Evolutionary conservation across 2,888 invertebrate species (phyloP).

Genomic region (Acanthosepion pharaonis): DNA sequence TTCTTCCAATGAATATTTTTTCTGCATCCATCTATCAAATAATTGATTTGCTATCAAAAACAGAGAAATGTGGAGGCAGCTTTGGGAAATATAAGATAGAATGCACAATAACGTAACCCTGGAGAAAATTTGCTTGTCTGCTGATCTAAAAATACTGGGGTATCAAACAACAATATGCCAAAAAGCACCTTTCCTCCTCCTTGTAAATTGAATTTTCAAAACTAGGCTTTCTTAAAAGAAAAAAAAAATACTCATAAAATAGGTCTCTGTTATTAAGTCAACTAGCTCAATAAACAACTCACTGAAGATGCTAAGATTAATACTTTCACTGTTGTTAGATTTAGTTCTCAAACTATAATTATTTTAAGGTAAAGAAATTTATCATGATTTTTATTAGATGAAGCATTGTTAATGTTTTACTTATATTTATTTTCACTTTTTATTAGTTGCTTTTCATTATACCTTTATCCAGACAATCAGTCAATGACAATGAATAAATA

Average conservation of each 20-base stretch:
- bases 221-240: neutral
- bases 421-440: too few relatives aligned
- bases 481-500: too few relatives aligned
- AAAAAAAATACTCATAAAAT: neutral
- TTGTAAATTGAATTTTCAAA: neutral
- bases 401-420: too few relatives aligned
- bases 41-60: constrained; percentile 12
- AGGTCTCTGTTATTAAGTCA: neutral
- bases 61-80: neutral
- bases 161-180: constrained; percentile 33
- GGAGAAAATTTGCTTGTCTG: neutral
- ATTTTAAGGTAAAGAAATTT: neutral
- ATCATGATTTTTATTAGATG: too few relatives aligned
- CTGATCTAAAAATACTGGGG: neutral
- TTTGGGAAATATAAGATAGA: neutral
- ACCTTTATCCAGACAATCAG: too few relatives aligned
- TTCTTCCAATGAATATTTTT: neutral
- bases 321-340: neutral
- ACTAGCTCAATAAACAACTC: neutral
- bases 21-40: neutral
- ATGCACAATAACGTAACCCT: neutral
- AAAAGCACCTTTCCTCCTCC: neutral
- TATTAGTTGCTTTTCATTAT: too few relatives aligned
- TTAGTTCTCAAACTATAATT: neutral
- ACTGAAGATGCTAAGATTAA: neutral